These are phyloP conservation scores for Tubulanus polymorphus DNA, from an alignment of 2,888 invertebrate genomes.

Conservation along the genomic window DNA sequence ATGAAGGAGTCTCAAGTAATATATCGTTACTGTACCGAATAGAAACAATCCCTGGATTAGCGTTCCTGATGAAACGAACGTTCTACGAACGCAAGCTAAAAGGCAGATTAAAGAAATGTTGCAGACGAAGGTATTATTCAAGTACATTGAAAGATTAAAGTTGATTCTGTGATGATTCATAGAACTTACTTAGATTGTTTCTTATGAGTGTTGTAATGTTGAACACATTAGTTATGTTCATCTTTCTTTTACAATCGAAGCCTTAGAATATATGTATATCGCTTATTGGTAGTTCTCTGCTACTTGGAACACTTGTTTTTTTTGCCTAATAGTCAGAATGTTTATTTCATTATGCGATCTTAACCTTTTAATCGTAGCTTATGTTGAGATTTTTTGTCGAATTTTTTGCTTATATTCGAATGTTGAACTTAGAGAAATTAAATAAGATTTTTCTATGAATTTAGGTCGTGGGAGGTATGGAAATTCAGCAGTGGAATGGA, in stretches of 20 bases:
- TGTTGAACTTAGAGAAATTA: not conserved
- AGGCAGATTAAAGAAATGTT: conserved; percentile 34
- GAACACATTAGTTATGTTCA: not conserved
- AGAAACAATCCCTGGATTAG: conserved; percentile 51
- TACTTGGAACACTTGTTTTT: not conserved
- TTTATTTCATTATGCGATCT: no score
- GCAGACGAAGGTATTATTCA: conserved; percentile 37
- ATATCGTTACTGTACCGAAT: conserved; percentile 37
- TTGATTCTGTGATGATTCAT: not conserved
- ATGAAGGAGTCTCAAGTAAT: conserved; percentile 35
- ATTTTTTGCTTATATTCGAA: no score
- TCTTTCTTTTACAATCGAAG: not conserved
- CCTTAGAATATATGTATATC: not conserved
- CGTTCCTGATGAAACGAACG: conserved; percentile 42
- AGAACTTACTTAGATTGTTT: not conserved
- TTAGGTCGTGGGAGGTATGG: conserved; percentile 51
- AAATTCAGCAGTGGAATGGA: conserved; percentile 17
- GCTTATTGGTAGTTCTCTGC: not conserved
- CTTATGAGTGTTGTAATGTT: conserved; percentile 3
- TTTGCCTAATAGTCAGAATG: no score
- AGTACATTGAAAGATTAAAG: no score
- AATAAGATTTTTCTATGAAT: conserved; percentile 6
- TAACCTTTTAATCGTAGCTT: no score
- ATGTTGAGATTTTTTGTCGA: no score
- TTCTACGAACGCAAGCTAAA: conserved; percentile 34